Conservation (phyloP, 2,888 invertebrate species). For the Tetranychus truncatus region DNA sequence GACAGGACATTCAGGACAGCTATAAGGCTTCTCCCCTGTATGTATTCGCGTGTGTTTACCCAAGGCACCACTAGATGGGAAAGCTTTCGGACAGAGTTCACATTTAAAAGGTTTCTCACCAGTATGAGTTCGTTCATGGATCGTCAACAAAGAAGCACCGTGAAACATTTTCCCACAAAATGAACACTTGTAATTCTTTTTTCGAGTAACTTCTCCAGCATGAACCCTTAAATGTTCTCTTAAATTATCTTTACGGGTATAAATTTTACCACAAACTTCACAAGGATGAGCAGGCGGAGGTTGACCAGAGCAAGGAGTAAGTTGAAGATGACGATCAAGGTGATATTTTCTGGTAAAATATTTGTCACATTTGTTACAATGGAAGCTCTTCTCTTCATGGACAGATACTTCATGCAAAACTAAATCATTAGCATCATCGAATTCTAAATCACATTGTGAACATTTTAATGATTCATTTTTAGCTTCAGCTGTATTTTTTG, state of each 20-base stretch:
- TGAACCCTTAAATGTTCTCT: constrained; percentile 51
- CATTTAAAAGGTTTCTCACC: constrained; percentile 31
- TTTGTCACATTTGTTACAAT: constrained; percentile 18
- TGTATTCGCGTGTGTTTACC: constrained; percentile 31
- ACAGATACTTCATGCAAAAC: constrained; percentile 14
- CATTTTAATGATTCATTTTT: neutral
- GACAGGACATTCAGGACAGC: constrained; percentile 25
- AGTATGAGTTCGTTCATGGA: constrained; percentile 50
- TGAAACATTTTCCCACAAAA: constrained; percentile 49
- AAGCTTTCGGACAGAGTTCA: constrained; percentile 30
- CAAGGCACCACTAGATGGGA: constrained; percentile 30
- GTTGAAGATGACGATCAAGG: constrained; percentile 48
- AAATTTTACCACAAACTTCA: constrained; percentile 44
- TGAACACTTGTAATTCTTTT: constrained; percentile 40
- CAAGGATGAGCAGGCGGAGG: constrained; percentile 40
- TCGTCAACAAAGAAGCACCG: constrained; percentile 41
- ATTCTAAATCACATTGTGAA: constrained; percentile 12
- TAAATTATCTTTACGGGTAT: constrained; percentile 52
- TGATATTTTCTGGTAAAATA: constrained; percentile 55
- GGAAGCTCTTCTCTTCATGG: constrained; percentile 16
- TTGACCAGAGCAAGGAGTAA: constrained; percentile 48
- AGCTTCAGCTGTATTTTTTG: no score
- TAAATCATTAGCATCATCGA: constrained; percentile 9
- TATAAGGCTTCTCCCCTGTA: constrained; percentile 29
- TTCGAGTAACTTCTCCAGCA: constrained; percentile 34